A percentile compares a stretch with the other conserved stretches of the same genome.
phyloP scores from a whole-genome alignment of 1,140 invertebrate genomes.

The Drosophila pandora region DNA sequence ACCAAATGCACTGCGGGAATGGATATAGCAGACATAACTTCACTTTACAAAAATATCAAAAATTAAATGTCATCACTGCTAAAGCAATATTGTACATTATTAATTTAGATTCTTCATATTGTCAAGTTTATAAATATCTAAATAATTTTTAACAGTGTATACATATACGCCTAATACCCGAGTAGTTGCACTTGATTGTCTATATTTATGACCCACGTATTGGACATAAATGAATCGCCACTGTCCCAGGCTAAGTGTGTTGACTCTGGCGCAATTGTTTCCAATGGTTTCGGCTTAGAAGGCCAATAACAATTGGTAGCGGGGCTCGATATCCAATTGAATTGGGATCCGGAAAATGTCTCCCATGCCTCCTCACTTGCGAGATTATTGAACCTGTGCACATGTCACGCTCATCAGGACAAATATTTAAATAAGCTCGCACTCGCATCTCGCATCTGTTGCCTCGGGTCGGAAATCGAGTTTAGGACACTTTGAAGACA shows the following conservation, averaged over 20 bases:
- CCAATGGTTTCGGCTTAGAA: constrained; percentile 32
- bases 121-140: not conserved
- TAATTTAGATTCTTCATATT: no score
- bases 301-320: constrained; percentile 50
- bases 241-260: constrained; percentile 35
- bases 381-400: constrained; percentile 37
- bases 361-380: not conserved
- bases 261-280: constrained; percentile 45
- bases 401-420: constrained; percentile 41
- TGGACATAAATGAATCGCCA: constrained; percentile 36
- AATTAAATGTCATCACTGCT: no score
- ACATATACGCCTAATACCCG: not conserved
- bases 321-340: constrained; percentile 41
- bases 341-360: constrained; percentile 13
- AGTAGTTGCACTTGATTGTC: constrained; percentile 37
- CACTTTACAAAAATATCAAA: not conserved
- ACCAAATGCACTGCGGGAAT: not conserved
- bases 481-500: not conserved
- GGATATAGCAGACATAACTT: not conserved
- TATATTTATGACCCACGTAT: constrained; percentile 66
- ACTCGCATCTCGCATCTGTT: constrained; percentile 19
- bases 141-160: not conserved
- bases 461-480: not conserved
- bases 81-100: not conserved
- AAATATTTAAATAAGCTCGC: constrained; percentile 46